Percentiles rank a stretch among this genome's conserved stretches.
Evolutionary conservation across 2,888 invertebrate genomes (phyloP).

Genomic region (Pollenia amentaria): DNA sequence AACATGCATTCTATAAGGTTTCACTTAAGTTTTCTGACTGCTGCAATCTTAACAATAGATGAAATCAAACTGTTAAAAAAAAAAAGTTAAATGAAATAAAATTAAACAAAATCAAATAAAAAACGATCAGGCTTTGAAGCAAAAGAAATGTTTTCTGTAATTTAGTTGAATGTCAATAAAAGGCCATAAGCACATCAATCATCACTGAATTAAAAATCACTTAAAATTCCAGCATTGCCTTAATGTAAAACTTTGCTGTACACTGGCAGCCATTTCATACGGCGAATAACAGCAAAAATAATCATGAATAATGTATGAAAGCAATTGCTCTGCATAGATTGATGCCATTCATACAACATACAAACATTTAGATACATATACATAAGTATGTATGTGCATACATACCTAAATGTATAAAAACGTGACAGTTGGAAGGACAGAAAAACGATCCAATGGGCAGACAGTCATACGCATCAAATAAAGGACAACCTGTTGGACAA

Average conservation of each 20-base stretch:
- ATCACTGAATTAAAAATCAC: constrained; percentile 75
- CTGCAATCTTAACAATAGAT: constrained; percentile 46
- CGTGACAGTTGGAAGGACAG: constrained; percentile 11
- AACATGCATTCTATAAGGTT: constrained; percentile 69
- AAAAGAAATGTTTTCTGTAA: constrained; percentile 71
- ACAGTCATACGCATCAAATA: constrained; percentile 4
- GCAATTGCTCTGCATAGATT: constrained; percentile 73
- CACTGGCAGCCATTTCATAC: constrained; percentile 37
- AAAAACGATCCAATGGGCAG: constrained; percentile 5
- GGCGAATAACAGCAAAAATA: constrained; percentile 56
- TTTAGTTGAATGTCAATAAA: constrained; percentile 74
- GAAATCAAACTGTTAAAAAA: constrained; percentile 44
- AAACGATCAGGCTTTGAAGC: constrained; percentile 48
- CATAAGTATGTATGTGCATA: background rate
- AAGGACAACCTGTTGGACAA: background rate
- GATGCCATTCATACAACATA: constrained; percentile 46
- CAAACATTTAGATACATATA: background rate
- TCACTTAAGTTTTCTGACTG: constrained; percentile 58
- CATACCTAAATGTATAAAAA: background rate
- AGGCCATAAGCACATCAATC: constrained; percentile 74
- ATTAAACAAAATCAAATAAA: background rate
- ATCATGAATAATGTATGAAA: constrained; percentile 73
- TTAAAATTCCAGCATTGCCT: constrained; percentile 73
- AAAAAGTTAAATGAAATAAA: background rate
- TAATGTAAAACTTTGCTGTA: constrained; percentile 55